Evolutionary conservation across 1,140 invertebrate genomes (phyloP).

Genomic region (Maniola jurtina): DNA sequence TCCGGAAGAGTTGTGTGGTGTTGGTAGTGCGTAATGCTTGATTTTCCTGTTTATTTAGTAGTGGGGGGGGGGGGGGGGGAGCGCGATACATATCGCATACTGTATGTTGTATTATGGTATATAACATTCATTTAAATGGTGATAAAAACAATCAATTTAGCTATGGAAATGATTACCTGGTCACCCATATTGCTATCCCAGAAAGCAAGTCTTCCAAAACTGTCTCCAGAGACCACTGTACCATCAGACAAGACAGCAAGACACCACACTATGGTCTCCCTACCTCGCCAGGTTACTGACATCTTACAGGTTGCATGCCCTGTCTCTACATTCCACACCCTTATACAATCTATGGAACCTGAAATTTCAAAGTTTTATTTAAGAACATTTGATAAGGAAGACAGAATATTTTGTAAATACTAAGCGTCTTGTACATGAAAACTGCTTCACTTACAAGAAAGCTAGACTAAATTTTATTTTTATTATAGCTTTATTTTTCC

Average conservation of each 20-base stretch:
- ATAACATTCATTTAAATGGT: conserved; percentile 3
- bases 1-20: too few relatives aligned
- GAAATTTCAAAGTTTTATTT: conserved; percentile 24
- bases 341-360: conserved; percentile 90
- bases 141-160: not conserved
- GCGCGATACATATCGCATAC: too few relatives aligned
- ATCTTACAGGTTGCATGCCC: conserved; percentile 92
- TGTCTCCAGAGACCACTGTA: conserved; percentile 94
- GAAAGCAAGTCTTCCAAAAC: conserved; percentile 89
- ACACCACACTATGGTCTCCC: conserved; percentile 92
- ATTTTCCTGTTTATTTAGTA: too few relatives aligned
- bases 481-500: too few relatives aligned
- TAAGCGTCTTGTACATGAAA: too few relatives aligned
- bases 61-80: too few relatives aligned
- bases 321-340: conserved; percentile 91
- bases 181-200: conserved; percentile 92
- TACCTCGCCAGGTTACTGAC: conserved; percentile 82
- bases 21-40: too few relatives aligned
- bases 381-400: not conserved
- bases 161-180: conserved; percentile 62
- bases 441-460: too few relatives aligned
- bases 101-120: too few relatives aligned
- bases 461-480: too few relatives aligned
- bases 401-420: too few relatives aligned
- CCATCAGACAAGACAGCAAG: conserved; percentile 89